These are phyloP conservation scores for Ophioninae sp. DNA, from an alignment of 2,888 invertebrate genomes.

Conservation along the genomic window DNA sequence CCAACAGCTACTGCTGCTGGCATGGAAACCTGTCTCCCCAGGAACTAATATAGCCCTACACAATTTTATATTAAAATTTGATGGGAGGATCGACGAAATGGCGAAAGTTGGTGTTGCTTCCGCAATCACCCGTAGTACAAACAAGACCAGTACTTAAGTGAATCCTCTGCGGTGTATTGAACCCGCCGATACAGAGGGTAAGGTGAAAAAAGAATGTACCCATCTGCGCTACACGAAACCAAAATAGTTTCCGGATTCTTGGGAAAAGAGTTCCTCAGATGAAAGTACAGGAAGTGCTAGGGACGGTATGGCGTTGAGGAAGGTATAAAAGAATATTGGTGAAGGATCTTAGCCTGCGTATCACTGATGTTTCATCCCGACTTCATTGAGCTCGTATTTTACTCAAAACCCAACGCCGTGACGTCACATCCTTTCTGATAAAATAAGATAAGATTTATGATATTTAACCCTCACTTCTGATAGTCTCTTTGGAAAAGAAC, in stretches of 20 bases:
- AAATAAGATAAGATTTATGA: conserved; percentile 5
- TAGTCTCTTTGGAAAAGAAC: conserved; percentile 1
- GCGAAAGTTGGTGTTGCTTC: conserved; percentile 71
- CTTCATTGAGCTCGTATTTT: conserved; percentile 18
- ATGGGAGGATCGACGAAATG: conserved; percentile 71
- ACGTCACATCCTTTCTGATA: background rate
- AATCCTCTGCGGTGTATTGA: conserved; percentile 44
- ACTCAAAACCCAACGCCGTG: conserved; percentile 27
- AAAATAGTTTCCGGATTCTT: conserved; percentile 9
- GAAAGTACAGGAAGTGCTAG: conserved; percentile 9
- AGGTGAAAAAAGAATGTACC: conserved; percentile 17
- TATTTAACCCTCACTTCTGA: conserved; percentile 5
- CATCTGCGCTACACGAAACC: conserved; percentile 31
- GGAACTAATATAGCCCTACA: conserved; percentile 41
- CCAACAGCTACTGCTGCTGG: conserved; percentile 9
- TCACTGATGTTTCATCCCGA: conserved; percentile 46
- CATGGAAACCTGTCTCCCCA: conserved; percentile 34
- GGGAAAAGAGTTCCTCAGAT: conserved; percentile 24
- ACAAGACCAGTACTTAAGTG: conserved; percentile 20
- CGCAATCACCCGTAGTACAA: background rate
- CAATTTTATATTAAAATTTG: conserved; percentile 73
- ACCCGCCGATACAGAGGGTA: background rate
- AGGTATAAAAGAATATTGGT: conserved; percentile 55
- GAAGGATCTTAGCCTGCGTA: conserved; percentile 42
- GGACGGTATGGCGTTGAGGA: conserved; percentile 28